Evolutionary conservation across 2,888 invertebrate species (phyloP).

Genomic region (Hipparchia sbordonii): DNA sequence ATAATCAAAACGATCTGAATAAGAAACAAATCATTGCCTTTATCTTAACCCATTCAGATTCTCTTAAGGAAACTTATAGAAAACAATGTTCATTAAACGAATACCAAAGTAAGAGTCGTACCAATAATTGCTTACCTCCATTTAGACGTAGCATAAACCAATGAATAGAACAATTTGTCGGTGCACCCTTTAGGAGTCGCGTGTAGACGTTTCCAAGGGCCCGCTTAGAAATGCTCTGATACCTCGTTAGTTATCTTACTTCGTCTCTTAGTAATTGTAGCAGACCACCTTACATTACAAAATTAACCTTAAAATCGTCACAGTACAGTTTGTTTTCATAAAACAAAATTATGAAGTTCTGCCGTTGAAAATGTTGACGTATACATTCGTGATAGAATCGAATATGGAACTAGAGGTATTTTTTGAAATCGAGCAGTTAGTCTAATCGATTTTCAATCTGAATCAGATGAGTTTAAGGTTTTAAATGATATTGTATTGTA

Average conservation of each 20-base stretch:
- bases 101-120: conserved; percentile 68
- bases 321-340: conserved; percentile 45
- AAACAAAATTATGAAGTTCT: conserved; percentile 22
- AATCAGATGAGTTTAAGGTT: conserved; percentile 43
- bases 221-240: conserved; percentile 64
- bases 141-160: conserved; percentile 63
- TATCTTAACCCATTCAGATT: conserved; percentile 64
- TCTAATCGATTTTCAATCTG: conserved; percentile 45
- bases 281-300: conserved; percentile 38
- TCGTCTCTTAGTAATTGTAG: conserved; percentile 71
- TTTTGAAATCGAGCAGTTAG: conserved; percentile 46
- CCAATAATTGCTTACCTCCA: conserved; percentile 63
- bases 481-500: conserved; percentile 37
- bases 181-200: conserved; percentile 64
- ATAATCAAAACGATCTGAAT: conserved; percentile 28
- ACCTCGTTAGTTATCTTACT: conserved; percentile 77
- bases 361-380: conserved; percentile 58
- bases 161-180: conserved; percentile 79
- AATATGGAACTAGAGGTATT: conserved; percentile 48
- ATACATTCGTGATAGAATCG: conserved; percentile 56
- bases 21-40: conserved; percentile 64
- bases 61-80: conserved; percentile 53
- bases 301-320: conserved; percentile 38
- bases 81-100: conserved; percentile 80
- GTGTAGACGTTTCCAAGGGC: conserved; percentile 71